A percentile compares a stretch with the other conserved stretches of the same genome.
These are phyloP conservation scores for Macrotrachela quadricornifera DNA, from an alignment of 1,140 invertebrate genomes.

Conservation along the genomic window DNA sequence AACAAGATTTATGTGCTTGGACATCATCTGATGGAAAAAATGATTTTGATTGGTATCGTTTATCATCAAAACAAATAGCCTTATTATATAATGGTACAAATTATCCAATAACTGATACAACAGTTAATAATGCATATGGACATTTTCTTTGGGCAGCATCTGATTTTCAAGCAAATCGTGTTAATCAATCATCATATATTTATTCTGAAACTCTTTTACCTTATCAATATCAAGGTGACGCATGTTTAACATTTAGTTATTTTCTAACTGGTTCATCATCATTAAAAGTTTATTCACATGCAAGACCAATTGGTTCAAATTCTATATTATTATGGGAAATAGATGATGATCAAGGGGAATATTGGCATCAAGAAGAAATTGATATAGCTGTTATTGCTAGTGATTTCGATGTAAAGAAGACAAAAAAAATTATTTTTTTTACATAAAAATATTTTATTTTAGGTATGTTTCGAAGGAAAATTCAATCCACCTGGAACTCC, in stretches of 20 bases:
- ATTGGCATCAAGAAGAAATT: too few species aligned
- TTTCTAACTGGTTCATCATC: not conserved
- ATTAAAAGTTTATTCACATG: too few species aligned
- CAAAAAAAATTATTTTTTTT: too few species aligned
- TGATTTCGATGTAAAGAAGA: too few species aligned
- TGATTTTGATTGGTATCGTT: not conserved
- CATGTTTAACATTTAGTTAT: conserved; percentile 1
- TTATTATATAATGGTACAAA: not conserved
- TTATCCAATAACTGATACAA: conserved; percentile 1
- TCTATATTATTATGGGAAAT: too few species aligned
- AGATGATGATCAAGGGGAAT: too few species aligned
- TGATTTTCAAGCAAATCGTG: not conserved
- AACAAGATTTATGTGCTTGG: conserved; percentile 13
- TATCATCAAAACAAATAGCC: not conserved
- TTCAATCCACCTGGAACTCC: too few species aligned
- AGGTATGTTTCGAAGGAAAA: too few species aligned
- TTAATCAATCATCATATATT: not conserved
- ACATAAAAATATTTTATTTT: too few species aligned
- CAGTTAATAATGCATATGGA: not conserved
- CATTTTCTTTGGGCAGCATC: conserved; percentile 5
- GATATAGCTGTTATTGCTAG: too few species aligned
- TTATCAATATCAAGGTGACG: not conserved
- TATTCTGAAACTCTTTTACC: conserved; percentile 1
- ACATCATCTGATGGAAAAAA: not conserved
- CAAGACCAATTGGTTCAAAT: too few species aligned